These are phyloP conservation scores for Linnaemya vulpina DNA, from an alignment of 2,888 invertebrate species.

Conservation along the genomic window DNA sequence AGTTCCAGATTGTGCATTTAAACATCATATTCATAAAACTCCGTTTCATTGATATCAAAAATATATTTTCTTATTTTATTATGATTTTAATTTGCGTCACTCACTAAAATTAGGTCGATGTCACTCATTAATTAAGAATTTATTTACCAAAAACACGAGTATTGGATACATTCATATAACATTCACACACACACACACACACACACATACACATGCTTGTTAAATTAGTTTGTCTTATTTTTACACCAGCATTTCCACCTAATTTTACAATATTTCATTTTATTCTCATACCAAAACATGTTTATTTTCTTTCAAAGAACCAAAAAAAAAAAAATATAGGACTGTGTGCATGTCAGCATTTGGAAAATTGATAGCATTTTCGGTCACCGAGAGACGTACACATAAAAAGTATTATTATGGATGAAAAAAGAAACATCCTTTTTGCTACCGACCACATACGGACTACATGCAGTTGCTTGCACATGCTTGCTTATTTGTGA, in stretches of 20 bases:
- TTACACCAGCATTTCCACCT: not conserved
- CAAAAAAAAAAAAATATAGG: too few species aligned
- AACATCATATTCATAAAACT: too few species aligned
- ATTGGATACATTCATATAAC: too few species aligned
- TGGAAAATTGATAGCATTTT: conserved; percentile 1
- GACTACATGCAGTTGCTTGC: not conserved
- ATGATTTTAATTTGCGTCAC: too few species aligned
- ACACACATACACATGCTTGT: not conserved
- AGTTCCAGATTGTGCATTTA: too few species aligned
- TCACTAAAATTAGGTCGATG: not conserved
- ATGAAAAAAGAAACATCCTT: not conserved
- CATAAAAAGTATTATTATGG: not conserved
- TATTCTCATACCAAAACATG: not conserved
- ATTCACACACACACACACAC: too few species aligned
- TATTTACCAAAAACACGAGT: not conserved
- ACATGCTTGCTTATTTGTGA: conserved; percentile 70
- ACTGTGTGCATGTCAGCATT: not conserved
- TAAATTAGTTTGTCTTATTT: not conserved
- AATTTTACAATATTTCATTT: not conserved
- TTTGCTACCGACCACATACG: not conserved
- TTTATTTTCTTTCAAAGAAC: not conserved
- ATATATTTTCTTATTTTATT: too few species aligned
- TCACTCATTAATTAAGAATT: not conserved
- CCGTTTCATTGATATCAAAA: too few species aligned
- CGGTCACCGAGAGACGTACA: not conserved